These are phyloP conservation scores for Cacoxenus indagator DNA, from an alignment of 2,888 invertebrate genomes.

Conservation along the genomic window DNA sequence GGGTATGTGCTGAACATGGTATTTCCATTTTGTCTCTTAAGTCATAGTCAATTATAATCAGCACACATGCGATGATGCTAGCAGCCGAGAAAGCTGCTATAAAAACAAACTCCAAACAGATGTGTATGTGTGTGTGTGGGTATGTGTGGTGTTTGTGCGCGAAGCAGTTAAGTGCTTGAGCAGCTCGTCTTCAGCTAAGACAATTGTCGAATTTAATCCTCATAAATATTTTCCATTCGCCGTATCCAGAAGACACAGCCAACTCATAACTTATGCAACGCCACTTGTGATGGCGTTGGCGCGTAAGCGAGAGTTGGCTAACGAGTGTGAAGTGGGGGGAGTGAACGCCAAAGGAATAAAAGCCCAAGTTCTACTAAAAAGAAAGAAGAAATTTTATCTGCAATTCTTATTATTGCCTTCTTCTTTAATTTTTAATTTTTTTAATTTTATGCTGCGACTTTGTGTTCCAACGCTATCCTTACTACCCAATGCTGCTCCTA, in stretches of 20 bases:
- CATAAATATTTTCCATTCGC: background rate
- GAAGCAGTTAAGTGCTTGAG: background rate
- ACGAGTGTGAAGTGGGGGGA: too few species aligned
- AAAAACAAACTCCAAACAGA: background rate
- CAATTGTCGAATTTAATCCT: background rate
- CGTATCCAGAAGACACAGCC: background rate
- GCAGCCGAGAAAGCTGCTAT: background rate
- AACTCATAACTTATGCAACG: background rate
- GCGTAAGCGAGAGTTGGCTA: too few species aligned
- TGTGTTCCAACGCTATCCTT: background rate
- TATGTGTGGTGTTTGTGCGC: background rate
- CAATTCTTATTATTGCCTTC: too few species aligned
- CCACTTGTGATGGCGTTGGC: too few species aligned
- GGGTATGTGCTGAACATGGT: constrained; percentile 60
- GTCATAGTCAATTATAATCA: constrained; percentile 70
- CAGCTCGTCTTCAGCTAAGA: background rate
- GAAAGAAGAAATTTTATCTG: too few species aligned
- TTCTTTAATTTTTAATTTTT: too few species aligned
- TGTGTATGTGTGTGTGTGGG: constrained; percentile 6
- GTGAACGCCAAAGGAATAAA: too few species aligned
- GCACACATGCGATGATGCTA: constrained; percentile 29
- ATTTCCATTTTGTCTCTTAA: constrained; percentile 71
- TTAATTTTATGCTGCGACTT: background rate
- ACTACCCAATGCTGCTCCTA: background rate
- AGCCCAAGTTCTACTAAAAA: too few species aligned